phyloP scores from a whole-genome alignment of 2,797 vertebrate species.

The Leptoclinus maculatus region DNA sequence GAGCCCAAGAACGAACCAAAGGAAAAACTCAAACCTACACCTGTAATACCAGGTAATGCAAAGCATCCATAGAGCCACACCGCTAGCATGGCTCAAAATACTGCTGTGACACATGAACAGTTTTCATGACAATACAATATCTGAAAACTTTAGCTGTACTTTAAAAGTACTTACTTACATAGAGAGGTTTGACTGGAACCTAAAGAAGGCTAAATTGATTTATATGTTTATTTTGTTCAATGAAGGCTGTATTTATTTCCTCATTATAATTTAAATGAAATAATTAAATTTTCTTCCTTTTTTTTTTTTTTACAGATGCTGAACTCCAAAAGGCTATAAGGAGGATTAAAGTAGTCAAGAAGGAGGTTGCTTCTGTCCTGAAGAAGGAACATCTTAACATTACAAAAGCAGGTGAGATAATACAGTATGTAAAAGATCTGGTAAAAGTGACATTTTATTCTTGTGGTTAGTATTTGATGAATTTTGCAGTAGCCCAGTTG shows the following conservation, averaged over 20 bases:
- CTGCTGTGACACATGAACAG: background rate
- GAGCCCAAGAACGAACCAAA: conserved; percentile 10
- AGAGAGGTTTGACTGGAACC: background rate
- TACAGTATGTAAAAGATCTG: background rate
- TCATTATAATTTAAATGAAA: background rate
- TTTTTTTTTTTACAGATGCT: conserved; percentile 47
- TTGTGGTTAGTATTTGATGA: background rate
- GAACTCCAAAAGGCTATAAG: conserved; percentile 30
- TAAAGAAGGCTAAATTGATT: background rate
- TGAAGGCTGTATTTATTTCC: background rate
- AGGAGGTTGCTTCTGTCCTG: conserved; percentile 37
- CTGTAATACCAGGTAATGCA: conserved; percentile 61
- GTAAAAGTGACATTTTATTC: background rate
- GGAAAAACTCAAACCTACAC: conserved; percentile 49
- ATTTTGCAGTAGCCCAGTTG: background rate
- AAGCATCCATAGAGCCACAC: no score
- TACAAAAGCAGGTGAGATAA: conserved; percentile 68
- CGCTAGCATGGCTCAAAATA: no score
- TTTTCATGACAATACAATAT: background rate
- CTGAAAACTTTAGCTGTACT: background rate
- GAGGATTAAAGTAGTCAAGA: conserved; percentile 44
- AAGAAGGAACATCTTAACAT: conserved; percentile 70
- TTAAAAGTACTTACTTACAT: no score
- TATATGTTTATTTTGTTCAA: background rate
- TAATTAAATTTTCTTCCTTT: background rate